phyloP scores from a whole-genome alignment of 2,113 vertebrate genomes.

The Climacteris rufus region DNA sequence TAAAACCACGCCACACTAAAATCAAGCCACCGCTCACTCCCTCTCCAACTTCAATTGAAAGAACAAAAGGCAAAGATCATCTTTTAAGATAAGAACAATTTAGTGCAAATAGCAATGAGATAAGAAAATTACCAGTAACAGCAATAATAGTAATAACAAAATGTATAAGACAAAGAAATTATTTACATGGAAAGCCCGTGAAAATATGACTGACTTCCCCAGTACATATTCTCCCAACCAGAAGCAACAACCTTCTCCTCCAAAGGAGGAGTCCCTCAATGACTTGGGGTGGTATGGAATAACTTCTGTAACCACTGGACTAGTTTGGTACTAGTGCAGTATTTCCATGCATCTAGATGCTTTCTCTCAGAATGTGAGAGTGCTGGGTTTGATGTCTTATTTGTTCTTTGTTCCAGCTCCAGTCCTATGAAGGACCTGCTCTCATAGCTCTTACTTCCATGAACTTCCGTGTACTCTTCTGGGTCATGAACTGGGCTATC shows the following conservation, averaged over 20 bases:
- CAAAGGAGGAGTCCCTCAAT: fast-evolving
- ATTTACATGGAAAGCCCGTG: fast-evolving
- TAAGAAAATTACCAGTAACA: neutral
- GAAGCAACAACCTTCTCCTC: fast-evolving
- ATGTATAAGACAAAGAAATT: neutral
- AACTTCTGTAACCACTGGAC: neutral
- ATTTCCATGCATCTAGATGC: neutral
- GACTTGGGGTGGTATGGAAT: neutral
- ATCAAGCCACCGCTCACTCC: neutral
- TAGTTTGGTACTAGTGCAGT: neutral
- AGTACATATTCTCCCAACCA: fast-evolving
- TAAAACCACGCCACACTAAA: neutral
- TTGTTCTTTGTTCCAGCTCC: neutral
- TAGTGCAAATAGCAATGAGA: neutral
- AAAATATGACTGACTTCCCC: neutral
- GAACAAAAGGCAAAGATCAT: neutral
- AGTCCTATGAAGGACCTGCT: neutral
- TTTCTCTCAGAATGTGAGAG: neutral
- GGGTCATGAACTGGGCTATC: neutral
- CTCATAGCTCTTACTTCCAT: neutral
- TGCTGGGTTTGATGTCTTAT: neutral
- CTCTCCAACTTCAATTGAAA: neutral
- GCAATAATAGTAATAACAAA: neutral
- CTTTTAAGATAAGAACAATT: neutral
- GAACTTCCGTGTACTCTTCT: neutral